Percentiles rank a stretch among this genome's conserved stretches.
Evolutionary conservation across 2,888 invertebrate species (phyloP).

Genomic region (Chirona hameri): DNA sequence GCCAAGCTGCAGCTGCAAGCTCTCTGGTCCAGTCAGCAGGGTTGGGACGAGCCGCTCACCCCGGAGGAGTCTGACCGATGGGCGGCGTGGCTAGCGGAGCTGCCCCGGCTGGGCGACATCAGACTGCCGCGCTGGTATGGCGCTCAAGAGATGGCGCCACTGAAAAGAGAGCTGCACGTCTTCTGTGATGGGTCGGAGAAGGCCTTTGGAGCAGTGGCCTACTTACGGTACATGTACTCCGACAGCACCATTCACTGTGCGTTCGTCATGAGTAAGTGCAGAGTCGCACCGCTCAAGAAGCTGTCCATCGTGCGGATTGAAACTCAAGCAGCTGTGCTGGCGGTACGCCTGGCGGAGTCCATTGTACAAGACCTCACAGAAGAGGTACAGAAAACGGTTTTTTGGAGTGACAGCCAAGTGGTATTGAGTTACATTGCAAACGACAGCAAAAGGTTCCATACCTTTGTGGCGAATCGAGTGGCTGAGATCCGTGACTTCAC

Average conservation of each 20-base stretch:
- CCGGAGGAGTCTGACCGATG: not conserved
- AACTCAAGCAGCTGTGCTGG: not conserved
- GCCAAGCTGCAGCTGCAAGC: not conserved
- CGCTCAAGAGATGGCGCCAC: not conserved
- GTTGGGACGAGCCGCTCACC: not conserved
- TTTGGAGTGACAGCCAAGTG: slow-evolving; percentile 24
- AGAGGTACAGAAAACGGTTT: not conserved
- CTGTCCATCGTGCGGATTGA: not conserved
- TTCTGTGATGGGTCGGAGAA: not conserved
- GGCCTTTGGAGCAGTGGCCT: not conserved
- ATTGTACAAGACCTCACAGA: not conserved
- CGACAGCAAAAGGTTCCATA: slow-evolving; percentile 30
- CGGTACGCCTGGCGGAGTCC: not conserved
- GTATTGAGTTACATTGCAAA: not conserved
- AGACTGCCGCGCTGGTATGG: not conserved
- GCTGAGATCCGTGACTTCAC: slow-evolving; percentile 14
- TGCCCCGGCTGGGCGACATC: not conserved
- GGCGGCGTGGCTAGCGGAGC: not conserved
- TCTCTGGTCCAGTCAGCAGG: not conserved
- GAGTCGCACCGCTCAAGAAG: not conserved
- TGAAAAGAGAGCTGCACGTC: not conserved
- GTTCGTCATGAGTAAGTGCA: not conserved
- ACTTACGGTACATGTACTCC: not conserved
- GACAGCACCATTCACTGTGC: not conserved
- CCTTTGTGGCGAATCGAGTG: slow-evolving; percentile 27